phyloP scores from a whole-genome alignment of 2,888 invertebrate species.

The Amphimallon solstitiale region DNA sequence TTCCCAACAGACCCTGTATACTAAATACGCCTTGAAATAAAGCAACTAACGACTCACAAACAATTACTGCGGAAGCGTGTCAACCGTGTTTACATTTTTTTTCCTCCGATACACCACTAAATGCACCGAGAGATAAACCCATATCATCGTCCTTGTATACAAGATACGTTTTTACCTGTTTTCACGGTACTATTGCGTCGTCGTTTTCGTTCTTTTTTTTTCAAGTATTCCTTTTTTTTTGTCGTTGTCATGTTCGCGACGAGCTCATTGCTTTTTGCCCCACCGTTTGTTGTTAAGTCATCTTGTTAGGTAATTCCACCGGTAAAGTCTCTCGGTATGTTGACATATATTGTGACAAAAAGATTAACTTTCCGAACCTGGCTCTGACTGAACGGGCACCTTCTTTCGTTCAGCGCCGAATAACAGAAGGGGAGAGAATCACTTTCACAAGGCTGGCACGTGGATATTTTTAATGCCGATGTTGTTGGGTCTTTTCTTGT shows the following conservation, averaged over 20 bases:
- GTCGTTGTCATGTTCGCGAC: constrained; percentile 5
- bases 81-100: constrained; percentile 22
- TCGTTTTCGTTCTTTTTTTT: not conserved
- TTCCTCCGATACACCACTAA: constrained; percentile 13
- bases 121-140: constrained; percentile 25
- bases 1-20: no score
- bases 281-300: constrained; percentile 32
- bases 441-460: constrained; percentile 16
- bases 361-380: constrained; percentile 37
- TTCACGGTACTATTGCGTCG: not conserved
- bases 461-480: constrained; percentile 18
- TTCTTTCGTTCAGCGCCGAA: constrained; percentile 1
- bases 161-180: constrained; percentile 31
- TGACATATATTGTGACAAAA: constrained; percentile 41
- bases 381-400: constrained; percentile 15
- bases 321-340: constrained; percentile 27
- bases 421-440: constrained; percentile 20
- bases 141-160: constrained; percentile 27
- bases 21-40: no score
- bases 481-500: no score
- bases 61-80: constrained; percentile 9
- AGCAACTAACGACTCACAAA: no score
- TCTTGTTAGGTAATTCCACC: constrained; percentile 34
- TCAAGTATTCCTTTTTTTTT: not conserved
- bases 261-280: constrained; percentile 1